Evolutionary conservation across 2,888 invertebrate genomes (phyloP), one percentile per base, ranked within the genome.

Genomic region (Oxystoma pomonae): DNA sequence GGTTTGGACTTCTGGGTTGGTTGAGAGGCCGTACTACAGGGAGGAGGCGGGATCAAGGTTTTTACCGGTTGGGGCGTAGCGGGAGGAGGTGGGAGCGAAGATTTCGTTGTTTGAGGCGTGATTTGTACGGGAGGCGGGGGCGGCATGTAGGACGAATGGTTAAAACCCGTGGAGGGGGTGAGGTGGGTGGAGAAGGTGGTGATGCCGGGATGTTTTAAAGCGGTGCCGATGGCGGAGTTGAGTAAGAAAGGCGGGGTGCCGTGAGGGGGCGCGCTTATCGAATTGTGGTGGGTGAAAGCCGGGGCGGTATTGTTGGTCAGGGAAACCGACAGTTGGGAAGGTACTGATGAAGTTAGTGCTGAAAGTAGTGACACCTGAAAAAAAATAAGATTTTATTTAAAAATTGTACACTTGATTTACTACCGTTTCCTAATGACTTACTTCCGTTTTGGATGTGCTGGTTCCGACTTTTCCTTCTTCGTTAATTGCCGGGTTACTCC

Each of bases 1-100:
- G 77, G 70, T 71, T 79, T 79, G 1, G 70, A 66, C 63, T 77
- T 19, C 5, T 3, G 53, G 1, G 77, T 73, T 7, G 76, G 75
- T 61, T 77, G 55, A 17, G 16, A 3, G 16, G 78, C 53, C 76
- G 74, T 52, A 78, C 76, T 16, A 12, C 35, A 35, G 3, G 35
- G 3, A 35, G 35, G 35, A 3, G 35, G 35, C 3, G 12, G 5
- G 35, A 35, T 12, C 3, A 35, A 12, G 12, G 3, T 35, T 12
- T 35, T 35, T 35, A 35, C 12, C 12, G 35, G 35, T 12, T 35
- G 35, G 3, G 35, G 35, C 3, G 5, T 35, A 7, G 3, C 5
- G 3, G 3, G 35, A 35, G 35, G 35, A 35, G 35, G 35, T 12
- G 35, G 5, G 35, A 12, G 3, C 5, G 35, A 35, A n/a, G n/a